Conservation (phyloP, 2,888 invertebrate genomes). For the Gandaritis pyraliata region DNA sequence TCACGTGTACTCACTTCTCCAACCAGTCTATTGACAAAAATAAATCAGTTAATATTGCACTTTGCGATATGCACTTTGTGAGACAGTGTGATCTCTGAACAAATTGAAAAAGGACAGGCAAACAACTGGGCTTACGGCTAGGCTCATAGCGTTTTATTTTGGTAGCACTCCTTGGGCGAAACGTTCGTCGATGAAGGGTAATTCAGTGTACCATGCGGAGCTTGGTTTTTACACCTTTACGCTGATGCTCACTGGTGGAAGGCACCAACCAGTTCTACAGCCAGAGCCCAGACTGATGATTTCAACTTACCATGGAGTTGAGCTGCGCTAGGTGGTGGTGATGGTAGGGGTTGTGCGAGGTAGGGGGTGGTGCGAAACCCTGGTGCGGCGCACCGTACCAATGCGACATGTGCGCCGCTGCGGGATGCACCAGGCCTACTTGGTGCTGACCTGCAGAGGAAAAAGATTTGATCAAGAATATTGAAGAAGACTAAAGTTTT, state of each 20-base stretch:
- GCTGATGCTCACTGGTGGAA: no score
- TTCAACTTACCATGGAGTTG: constrained; percentile 85
- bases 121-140: no score
- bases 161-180: no score
- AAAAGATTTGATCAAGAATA: background rate
- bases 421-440: constrained; percentile 86
- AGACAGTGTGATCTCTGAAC: no score
- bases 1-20: constrained; percentile 98
- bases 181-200: no score
- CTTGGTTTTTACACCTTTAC: no score
- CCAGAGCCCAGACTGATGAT: constrained; percentile 9
- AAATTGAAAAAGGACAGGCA: no score
- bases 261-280: no score
- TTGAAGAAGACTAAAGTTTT: no score
- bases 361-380: constrained; percentile 86
- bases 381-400: constrained; percentile 87
- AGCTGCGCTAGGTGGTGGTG: constrained; percentile 87
- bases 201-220: no score
- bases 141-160: no score
- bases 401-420: constrained; percentile 87
- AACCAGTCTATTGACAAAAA: constrained; percentile 89
- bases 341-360: constrained; percentile 87
- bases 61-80: no score
- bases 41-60: background rate
- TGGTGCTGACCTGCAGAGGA: constrained; percentile 85